Base-by-base conservation (phyloP, 2,888 invertebrate species). In the Odontomyia ornata region DNA sequence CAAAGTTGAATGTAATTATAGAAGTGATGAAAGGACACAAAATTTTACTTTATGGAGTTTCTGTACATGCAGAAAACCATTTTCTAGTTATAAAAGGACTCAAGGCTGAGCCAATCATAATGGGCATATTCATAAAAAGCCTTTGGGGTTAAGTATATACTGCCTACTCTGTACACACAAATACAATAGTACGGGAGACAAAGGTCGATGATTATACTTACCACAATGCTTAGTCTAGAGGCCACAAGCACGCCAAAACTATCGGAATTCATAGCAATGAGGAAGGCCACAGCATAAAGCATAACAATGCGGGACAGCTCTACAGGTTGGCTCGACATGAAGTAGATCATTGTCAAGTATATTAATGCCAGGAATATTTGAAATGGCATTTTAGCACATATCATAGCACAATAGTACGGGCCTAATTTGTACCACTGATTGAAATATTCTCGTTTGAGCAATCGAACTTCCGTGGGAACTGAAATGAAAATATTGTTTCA, bases 391-490 rank as follows among this genome's bases (percentile, higher is more conserved):
- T 91, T 90, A 0, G 93, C 90, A n/a, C 92, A 85, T 0, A 93
- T 91, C 82, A 93, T 85, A 0, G 95, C 94, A 9, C 90, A 90
- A 84, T 93, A 95, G 83, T 95, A 95, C 0, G 95, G 91, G 82
- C 93, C 92, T 23, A 95, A 84, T 1, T 91, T 90, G 83, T 95
- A 95, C 95, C 95, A 95, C 67, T 93, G 90, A 85, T 95, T 95
- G 83, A 95, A 95, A 82, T 95, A 92, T 83, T 95, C 95, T 67
- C 94, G 88, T 84, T 94, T 95, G 11, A 95, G 85, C 21, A 94
- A 86, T 81, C 91, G 91, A 0, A 95, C 91, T 87, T 95, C 93
- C 60, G 88, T 89, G 21, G 95, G 95, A 89, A 93, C 95, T 95
- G 23, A 46, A 65, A 71, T 65, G n/a, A n/a, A n/a, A n/a, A n/a